Evolutionary conservation across 2,797 vertebrate species (phyloP).

Genomic region (Vespertilio murinus): DNA sequence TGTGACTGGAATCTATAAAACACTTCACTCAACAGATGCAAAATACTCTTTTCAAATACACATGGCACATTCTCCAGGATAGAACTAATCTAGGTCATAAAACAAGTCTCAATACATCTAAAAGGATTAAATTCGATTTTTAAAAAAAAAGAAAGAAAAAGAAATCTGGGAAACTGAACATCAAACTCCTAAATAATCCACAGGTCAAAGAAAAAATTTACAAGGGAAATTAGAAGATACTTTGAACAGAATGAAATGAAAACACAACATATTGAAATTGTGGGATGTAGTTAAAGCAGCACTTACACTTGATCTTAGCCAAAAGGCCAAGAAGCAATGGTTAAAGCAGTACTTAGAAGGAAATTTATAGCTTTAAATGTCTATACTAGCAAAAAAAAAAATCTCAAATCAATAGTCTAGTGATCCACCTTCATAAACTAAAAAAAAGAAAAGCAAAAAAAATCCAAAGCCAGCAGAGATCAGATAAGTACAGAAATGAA

Average conservation of each 20-base stretch:
- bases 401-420: not conserved
- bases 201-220: conserved; percentile 7
- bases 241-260: not conserved
- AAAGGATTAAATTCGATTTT: not conserved
- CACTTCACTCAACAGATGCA: not conserved
- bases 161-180: not conserved
- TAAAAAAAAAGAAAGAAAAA: not conserved
- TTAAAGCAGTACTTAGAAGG: not conserved
- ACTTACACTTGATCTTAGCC: not conserved
- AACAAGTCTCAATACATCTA: not conserved
- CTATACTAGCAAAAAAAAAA: not conserved
- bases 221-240: not conserved
- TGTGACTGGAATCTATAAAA: not conserved
- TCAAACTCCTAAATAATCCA: not conserved
- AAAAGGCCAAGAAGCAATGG: not conserved
- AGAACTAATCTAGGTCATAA: not conserved
- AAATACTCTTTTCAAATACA: not conserved
- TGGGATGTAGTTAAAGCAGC: not conserved
- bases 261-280: not conserved
- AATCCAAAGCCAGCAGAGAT: not conserved
- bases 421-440: not conserved
- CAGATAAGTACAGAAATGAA: not conserved
- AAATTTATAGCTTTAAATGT: conserved; percentile 14
- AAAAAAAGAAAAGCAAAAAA: conserved; percentile 1
- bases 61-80: not conserved